These are phyloP conservation scores for Bombus soroeensis DNA, from an alignment of 1,140 invertebrate species.

Conservation along the genomic window DNA sequence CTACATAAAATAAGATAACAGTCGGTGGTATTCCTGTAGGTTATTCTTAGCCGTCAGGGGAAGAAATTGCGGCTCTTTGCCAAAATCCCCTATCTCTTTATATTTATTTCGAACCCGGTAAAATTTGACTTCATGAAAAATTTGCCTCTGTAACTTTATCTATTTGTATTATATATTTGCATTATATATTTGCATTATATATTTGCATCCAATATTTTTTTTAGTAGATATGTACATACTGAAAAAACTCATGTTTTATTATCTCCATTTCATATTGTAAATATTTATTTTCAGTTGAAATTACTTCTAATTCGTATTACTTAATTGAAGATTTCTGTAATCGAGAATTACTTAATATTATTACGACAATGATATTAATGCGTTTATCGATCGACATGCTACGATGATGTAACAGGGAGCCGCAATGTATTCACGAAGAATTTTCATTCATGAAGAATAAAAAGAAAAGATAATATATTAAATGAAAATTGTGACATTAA, in stretches of 20 bases:
- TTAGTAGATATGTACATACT: background rate
- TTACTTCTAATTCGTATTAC: background rate
- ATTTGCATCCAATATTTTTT: background rate
- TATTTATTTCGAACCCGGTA: conserved; percentile 60
- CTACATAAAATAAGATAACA: conserved; percentile 66
- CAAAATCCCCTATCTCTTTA: conserved; percentile 67
- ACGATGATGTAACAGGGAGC: conserved; percentile 20
- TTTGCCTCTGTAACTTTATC: background rate
- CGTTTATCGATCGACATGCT: conserved; percentile 12
- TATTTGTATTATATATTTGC: background rate
- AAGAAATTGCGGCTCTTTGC: conserved; percentile 73
- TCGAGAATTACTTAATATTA: conserved; percentile 8
- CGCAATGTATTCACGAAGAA: background rate
- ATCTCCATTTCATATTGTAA: conserved; percentile 3
- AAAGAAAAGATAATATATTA: background rate
- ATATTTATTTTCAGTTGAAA: conserved; percentile 16
- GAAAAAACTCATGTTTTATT: background rate
- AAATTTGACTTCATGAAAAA: conserved; percentile 42
- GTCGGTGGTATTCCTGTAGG: conserved; percentile 70
- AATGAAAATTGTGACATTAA: background rate
- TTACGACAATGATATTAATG: conserved; percentile 26
- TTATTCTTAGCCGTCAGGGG: conserved; percentile 75
- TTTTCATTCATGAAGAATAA: background rate
- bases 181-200: too few species aligned
- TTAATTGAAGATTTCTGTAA: conserved; percentile 12